These are phyloP conservation scores for Rhipidura dahli DNA, from an alignment of 2,113 vertebrate species.

Conservation along the genomic window DNA sequence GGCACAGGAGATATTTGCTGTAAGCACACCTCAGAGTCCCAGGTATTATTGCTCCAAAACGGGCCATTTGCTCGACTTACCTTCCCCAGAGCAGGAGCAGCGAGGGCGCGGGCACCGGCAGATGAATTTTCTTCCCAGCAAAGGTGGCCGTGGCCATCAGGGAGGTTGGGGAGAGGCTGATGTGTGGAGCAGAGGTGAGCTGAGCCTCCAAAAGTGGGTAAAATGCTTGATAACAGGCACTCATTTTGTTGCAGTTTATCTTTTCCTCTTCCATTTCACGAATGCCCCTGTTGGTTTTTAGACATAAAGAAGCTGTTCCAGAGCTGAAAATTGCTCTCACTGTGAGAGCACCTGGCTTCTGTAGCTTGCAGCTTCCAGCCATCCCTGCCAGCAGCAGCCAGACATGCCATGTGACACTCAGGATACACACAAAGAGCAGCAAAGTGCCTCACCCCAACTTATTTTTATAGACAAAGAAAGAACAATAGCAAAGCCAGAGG, in stretches of 20 bases:
- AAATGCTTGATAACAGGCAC: neutral
- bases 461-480: neutral
- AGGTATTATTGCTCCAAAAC: neutral
- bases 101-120: rapidly evolving
- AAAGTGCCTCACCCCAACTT: neutral
- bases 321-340: neutral
- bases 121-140: rapidly evolving
- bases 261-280: neutral
- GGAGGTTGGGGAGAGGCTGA: neutral
- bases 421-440: neutral
- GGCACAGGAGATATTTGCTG: neutral
- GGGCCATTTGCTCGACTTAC: neutral
- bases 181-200: neutral
- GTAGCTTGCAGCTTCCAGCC: neutral
- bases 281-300: neutral
- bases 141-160: neutral
- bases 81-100: neutral
- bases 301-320: neutral
- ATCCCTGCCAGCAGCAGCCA: neutral
- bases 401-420: rapidly evolving
- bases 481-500: neutral
- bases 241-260: neutral
- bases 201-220: rapidly evolving
- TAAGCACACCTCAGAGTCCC: neutral
- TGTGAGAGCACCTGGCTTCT: neutral